Evolutionary conservation across 2,888 invertebrate genomes (phyloP).

Genomic region (Scaptodrosophila latifasciaeformis): DNA sequence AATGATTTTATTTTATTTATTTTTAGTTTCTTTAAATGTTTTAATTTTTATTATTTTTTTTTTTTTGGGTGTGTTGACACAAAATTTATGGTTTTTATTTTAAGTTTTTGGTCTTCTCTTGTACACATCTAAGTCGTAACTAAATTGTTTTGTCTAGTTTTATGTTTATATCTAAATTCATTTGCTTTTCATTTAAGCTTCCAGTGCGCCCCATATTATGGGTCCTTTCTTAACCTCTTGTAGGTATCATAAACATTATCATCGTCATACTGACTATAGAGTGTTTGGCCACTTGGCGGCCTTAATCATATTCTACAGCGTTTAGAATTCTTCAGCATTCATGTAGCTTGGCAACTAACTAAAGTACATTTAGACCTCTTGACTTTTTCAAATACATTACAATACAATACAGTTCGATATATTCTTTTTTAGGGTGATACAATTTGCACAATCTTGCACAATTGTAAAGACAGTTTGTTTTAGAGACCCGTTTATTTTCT

Average conservation of each 20-base stretch:
- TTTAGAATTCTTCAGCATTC: slow-evolving; percentile 37
- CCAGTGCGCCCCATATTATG: slow-evolving; percentile 62
- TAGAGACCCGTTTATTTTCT: slow-evolving; percentile 34
- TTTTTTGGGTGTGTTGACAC: slow-evolving; percentile 33
- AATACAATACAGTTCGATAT: slow-evolving; percentile 14
- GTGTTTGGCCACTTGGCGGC: slow-evolving; percentile 1
- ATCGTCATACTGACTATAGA: slow-evolving; percentile 20
- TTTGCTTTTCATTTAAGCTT: slow-evolving; percentile 40
- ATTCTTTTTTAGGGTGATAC: slow-evolving; percentile 50
- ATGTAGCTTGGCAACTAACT: slow-evolving; percentile 48
- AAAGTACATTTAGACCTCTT: slow-evolving; percentile 36
- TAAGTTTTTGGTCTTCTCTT: slow-evolving; percentile 58
- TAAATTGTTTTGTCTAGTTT: slow-evolving; percentile 32
- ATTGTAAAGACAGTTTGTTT: slow-evolving; percentile 42
- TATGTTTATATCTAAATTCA: slow-evolving; percentile 54
- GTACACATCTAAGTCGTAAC: slow-evolving; percentile 60
- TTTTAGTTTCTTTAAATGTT: slow-evolving; percentile 35
- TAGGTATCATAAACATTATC: slow-evolving; percentile 28
- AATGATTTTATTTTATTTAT: slow-evolving; percentile 24
- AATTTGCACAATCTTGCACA: slow-evolving; percentile 59
- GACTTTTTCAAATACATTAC: slow-evolving; percentile 32
- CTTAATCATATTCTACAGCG: neutral
- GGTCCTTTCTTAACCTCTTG: slow-evolving; percentile 13
- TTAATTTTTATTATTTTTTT: slow-evolving; percentile 16
- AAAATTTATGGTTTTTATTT: slow-evolving; percentile 45